Conservation (phyloP, 2,888 invertebrate genomes). For the Margaritifera margaritifera region DNA sequence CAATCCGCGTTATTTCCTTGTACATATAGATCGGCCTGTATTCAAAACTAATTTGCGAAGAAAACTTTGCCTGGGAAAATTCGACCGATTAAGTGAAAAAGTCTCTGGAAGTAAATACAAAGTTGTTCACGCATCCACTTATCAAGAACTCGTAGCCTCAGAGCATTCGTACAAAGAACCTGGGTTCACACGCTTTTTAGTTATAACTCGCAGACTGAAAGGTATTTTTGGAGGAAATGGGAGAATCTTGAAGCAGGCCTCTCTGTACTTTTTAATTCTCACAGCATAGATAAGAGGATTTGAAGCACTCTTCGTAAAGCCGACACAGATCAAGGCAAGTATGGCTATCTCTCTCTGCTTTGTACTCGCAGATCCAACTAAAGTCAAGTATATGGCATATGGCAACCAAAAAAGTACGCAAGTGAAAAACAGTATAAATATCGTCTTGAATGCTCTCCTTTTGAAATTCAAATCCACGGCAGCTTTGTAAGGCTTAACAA, state of each 20-base stretch:
- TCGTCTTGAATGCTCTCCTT: constrained; percentile 63
- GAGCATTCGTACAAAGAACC: constrained; percentile 30
- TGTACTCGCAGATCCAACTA: constrained; percentile 23
- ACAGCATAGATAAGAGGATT: constrained; percentile 64
- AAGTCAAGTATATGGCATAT: constrained; percentile 41
- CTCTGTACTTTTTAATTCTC: constrained; percentile 58
- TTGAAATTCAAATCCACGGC: constrained; percentile 60
- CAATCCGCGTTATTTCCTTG: too few species aligned
- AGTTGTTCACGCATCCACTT: too few species aligned
- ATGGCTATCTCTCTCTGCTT: constrained; percentile 19
- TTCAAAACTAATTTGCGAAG: too few species aligned
- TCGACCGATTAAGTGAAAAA: too few species aligned
- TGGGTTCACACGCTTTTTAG: constrained; percentile 36
- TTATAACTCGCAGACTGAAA: not conserved
- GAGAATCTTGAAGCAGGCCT: constrained; percentile 33
- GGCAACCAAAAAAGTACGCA: constrained; percentile 59
- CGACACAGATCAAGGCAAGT: constrained; percentile 42
- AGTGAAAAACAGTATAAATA: constrained; percentile 56
- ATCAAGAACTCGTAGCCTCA: not conserved
- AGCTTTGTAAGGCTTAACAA: constrained; percentile 27
- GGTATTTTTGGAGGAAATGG: constrained; percentile 16
- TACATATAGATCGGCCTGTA: too few species aligned
- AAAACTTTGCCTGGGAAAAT: too few species aligned
- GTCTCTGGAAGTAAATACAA: too few species aligned
- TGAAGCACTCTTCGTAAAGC: constrained; percentile 57